Evolutionary conservation across 2,888 invertebrate species (phyloP).

Genomic region (Ephialtes manifestator): DNA sequence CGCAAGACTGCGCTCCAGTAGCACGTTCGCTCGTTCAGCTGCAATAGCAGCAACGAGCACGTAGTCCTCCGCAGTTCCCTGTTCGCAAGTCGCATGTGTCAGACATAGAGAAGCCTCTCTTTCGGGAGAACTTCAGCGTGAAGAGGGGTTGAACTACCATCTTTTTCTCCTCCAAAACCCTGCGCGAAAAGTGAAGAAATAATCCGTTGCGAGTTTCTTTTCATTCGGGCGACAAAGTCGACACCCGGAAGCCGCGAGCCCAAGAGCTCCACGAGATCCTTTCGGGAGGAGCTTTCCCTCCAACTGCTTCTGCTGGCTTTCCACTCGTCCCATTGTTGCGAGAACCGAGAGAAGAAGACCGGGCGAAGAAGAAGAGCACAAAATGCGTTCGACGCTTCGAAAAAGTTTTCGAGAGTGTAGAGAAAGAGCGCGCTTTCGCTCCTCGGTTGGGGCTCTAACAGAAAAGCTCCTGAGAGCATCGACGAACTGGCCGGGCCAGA

Average conservation of each 20-base stretch:
- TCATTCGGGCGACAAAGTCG: constrained; percentile 65
- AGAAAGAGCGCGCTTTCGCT: constrained; percentile 36
- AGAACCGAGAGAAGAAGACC: constrained; percentile 58
- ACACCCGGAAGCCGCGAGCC: constrained; percentile 53
- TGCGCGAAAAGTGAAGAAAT: constrained; percentile 55
- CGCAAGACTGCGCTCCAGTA: constrained; percentile 2
- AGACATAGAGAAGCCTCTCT: constrained; percentile 43
- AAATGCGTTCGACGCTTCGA: constrained; percentile 64
- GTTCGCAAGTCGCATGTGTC: constrained; percentile 37
- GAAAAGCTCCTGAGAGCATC: constrained; percentile 60
- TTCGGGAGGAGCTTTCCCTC: constrained; percentile 41
- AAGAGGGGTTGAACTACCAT: constrained; percentile 34
- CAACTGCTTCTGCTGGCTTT: constrained; percentile 41
- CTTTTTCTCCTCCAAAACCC: constrained; percentile 33
- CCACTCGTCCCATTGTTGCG: constrained; percentile 58
- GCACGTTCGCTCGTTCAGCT: constrained; percentile 57
- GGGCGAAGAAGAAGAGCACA: constrained; percentile 43
- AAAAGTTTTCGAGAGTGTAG: constrained; percentile 59
- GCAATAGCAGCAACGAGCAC: constrained; percentile 48
- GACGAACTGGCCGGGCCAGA: constrained; percentile 52
- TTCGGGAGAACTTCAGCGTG: constrained; percentile 41
- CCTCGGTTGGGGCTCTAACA: background rate
- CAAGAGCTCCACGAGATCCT: constrained; percentile 35
- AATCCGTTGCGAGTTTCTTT: constrained; percentile 62
- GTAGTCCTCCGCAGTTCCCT: constrained; percentile 12